Conservation (phyloP, 2,888 invertebrate genomes). For the Syritta pipiens region DNA sequence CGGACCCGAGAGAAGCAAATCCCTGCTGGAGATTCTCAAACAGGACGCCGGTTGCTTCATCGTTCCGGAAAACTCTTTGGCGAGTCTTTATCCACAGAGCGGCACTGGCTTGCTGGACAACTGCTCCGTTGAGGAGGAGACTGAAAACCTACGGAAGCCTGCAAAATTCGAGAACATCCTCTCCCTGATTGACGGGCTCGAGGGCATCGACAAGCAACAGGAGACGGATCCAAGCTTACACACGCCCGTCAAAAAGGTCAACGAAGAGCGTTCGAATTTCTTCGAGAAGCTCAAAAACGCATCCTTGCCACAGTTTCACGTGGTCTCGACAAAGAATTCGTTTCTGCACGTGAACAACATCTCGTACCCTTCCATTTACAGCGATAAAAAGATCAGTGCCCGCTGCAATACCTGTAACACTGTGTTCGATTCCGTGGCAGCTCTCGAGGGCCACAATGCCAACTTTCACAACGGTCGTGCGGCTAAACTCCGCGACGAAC, state of each 20-base stretch:
- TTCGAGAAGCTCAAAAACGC: constrained; percentile 48
- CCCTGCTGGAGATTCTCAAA: constrained; percentile 32
- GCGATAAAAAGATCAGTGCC: constrained; percentile 72
- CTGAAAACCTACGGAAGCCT: constrained; percentile 9
- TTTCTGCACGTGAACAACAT: background rate
- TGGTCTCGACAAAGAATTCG: background rate
- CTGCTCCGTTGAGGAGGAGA: background rate
- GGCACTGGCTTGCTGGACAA: background rate
- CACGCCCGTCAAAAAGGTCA: too few relatives aligned
- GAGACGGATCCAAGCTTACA: background rate
- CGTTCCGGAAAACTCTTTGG: background rate
- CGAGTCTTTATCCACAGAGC: constrained; percentile 12
- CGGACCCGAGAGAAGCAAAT: constrained; percentile 47
- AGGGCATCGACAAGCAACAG: background rate
- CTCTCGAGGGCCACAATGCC: constrained; percentile 76
- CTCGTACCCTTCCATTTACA: constrained; percentile 11
- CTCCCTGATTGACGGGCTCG: constrained; percentile 26
- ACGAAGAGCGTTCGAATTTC: constrained; percentile 36
- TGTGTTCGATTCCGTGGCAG: constrained; percentile 74
- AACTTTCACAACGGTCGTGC: constrained; percentile 73
- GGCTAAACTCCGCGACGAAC: constrained; percentile 72
- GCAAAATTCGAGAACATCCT: constrained; percentile 51
- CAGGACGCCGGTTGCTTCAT: constrained; percentile 1
- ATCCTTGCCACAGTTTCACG: constrained; percentile 16
- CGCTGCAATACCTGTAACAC: constrained; percentile 76